Percentiles rank a stretch among this genome's conserved stretches.
Conservation (phyloP, 2,888 invertebrate species). For the Metallyticus violacea region DNA sequence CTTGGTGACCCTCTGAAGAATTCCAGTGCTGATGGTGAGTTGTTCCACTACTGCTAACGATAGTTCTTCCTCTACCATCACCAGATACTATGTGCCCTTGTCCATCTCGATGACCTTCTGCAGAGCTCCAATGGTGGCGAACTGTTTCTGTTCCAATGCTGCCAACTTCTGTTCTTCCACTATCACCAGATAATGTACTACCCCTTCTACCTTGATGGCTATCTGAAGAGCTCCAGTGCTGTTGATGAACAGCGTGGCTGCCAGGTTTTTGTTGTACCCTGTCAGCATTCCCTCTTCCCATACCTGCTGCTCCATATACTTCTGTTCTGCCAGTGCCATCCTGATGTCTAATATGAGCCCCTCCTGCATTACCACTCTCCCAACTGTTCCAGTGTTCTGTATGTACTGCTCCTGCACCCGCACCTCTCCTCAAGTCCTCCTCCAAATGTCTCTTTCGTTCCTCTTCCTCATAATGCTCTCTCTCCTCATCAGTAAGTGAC, state of each 20-base stretch:
- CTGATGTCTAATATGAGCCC: background rate
- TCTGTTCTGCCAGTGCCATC: background rate
- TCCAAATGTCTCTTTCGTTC: slow-evolving; percentile 10
- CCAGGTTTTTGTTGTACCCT: background rate
- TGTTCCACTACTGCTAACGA: background rate
- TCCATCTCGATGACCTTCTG: background rate
- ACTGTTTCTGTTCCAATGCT: background rate
- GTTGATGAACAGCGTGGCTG: background rate
- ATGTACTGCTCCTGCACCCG: background rate
- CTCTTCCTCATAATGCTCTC: slow-evolving; percentile 31
- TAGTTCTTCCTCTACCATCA: background rate
- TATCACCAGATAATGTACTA: background rate
- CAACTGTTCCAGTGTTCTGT: background rate
- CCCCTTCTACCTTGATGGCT: background rate
- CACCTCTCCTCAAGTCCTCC: background rate
- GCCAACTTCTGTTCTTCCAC: background rate
- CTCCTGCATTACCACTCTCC: background rate
- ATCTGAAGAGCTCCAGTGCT: background rate
- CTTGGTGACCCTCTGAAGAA: too few species aligned
- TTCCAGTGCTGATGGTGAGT: background rate
- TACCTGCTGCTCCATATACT: background rate
- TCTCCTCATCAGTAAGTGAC: slow-evolving; percentile 36
- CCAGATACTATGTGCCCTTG: background rate
- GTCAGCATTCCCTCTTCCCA: background rate
- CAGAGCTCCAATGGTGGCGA: background rate